Evolutionary conservation across 1,140 invertebrate genomes (phyloP).

Genomic region (Drosophila lacertosa): DNA sequence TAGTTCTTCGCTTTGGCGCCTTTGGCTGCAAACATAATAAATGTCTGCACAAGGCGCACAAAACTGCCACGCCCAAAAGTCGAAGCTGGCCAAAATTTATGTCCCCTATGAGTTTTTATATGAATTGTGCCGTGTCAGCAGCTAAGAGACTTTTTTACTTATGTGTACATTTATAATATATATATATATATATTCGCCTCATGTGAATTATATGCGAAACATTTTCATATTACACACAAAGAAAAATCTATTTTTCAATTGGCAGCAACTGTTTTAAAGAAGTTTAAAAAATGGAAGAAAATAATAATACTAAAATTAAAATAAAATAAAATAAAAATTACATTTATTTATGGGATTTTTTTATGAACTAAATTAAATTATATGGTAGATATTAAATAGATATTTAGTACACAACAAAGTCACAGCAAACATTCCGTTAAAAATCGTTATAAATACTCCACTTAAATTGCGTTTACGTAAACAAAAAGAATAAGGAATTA

Average conservation of each 20-base stretch:
- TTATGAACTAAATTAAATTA: too few relatives aligned
- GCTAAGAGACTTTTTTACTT: conserved; percentile 53
- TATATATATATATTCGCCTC: conserved; percentile 5
- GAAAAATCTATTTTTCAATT: conserved; percentile 22
- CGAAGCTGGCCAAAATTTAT: conserved; percentile 61
- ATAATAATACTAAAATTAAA: too few relatives aligned
- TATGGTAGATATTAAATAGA: too few relatives aligned
- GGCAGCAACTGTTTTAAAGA: too few relatives aligned
- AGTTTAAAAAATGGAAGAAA: background rate
- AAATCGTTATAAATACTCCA: too few relatives aligned
- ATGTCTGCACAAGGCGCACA: conserved; percentile 55
- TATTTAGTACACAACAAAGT: too few relatives aligned
- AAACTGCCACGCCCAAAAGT: conserved; percentile 43
- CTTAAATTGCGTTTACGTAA: too few relatives aligned
- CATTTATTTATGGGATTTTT: too few relatives aligned
- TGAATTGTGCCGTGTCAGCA: conserved; percentile 66
- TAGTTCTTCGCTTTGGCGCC: conserved; percentile 7
- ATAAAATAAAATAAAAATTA: too few relatives aligned
- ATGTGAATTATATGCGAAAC: conserved; percentile 64
- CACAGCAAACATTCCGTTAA: too few relatives aligned
- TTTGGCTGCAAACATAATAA: conserved; percentile 71
- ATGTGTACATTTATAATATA: background rate
- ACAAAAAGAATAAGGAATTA: background rate
- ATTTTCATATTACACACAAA: conserved; percentile 52
- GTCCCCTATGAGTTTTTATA: conserved; percentile 54